Evolutionary conservation across 1,140 invertebrate species (phyloP), one percentile per base, ranked within the genome.

Genomic region (Leptonema lineaticorne): DNA sequence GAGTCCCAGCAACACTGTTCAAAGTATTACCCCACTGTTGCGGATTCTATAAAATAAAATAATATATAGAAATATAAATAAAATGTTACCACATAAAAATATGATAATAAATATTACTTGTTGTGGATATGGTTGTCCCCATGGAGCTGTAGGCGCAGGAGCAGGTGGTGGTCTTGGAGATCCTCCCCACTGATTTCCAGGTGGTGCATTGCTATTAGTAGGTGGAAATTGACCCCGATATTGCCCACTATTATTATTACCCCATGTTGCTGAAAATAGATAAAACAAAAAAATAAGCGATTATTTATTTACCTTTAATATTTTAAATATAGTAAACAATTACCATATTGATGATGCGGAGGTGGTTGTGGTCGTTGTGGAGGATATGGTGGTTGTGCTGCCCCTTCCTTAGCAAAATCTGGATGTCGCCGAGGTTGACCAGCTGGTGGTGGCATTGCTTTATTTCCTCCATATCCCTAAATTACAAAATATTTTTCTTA

Each of bases 391-490:
- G 85, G 82, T 79, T 87, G 88, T n/a, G 81, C 76, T 71, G 85
- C 87, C 72, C 88, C 86, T 76, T 93, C 91, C 83, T 91, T 92
- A 74, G 90, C 87, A 84, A 94, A 94, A 80, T 93, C 92, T 46
- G 91, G 92, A 83, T 93, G 92, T 74, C 92, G 82, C 59, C 91
- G 85, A 24, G 91, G 90, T 75, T 90, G 89, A 58, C 84, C 84
- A 27, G 84, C 81, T 50, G 86, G 87, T 45, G 87, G 86, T 18
- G 87, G 87, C 87, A 88, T 89, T 67, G 82, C 85, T 76, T 88
- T 88, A 69, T 84, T 88, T 26, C 75, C 68, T 60, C 75, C 69
- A 24, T 75, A 75, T n/a, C 66, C 69, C 68, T 75, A 67, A 24
- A 48, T 18, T 20, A 18, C 8, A 14, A 48, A 46, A 48, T 48